These are phyloP conservation scores for Gryllus longicercus DNA, from an alignment of 2,888 invertebrate genomes.

Conservation along the genomic window DNA sequence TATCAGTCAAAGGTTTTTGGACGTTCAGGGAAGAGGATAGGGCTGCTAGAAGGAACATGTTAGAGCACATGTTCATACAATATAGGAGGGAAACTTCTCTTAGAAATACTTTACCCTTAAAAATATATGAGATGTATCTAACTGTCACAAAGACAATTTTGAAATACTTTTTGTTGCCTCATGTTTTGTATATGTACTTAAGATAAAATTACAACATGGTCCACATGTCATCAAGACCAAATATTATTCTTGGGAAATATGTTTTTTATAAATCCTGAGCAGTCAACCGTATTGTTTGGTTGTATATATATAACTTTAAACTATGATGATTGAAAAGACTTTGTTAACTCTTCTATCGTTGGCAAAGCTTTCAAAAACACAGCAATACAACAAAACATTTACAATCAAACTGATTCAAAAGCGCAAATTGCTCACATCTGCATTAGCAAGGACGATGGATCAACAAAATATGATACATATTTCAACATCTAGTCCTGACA, in stretches of 20 bases:
- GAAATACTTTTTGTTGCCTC: not conserved
- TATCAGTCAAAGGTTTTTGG: not conserved
- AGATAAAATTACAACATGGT: constrained; percentile 10
- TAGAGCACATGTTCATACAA: constrained; percentile 3
- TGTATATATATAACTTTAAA: not conserved
- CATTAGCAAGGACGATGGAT: constrained; percentile 9
- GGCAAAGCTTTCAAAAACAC: constrained; percentile 11
- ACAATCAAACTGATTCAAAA: not conserved
- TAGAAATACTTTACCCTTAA: constrained; percentile 1
- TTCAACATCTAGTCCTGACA: no score
- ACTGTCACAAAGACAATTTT: not conserved
- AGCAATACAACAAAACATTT: no score
- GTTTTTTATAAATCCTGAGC: constrained; percentile 6
- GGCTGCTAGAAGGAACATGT: not conserved
- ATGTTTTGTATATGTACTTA: constrained; percentile 17
- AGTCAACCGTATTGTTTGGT: not conserved
- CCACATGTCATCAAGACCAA: not conserved
- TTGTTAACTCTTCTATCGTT: not conserved
- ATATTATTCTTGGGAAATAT: not conserved
- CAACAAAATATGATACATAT: not conserved
- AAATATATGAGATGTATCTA: constrained; percentile 17
- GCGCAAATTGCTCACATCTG: not conserved
- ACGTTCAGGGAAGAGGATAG: not conserved
- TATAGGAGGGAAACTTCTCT: constrained; percentile 9
- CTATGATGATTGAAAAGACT: not conserved